phyloP scores from a whole-genome alignment of 1,140 invertebrate species.

The Bombus cullumanus region DNA sequence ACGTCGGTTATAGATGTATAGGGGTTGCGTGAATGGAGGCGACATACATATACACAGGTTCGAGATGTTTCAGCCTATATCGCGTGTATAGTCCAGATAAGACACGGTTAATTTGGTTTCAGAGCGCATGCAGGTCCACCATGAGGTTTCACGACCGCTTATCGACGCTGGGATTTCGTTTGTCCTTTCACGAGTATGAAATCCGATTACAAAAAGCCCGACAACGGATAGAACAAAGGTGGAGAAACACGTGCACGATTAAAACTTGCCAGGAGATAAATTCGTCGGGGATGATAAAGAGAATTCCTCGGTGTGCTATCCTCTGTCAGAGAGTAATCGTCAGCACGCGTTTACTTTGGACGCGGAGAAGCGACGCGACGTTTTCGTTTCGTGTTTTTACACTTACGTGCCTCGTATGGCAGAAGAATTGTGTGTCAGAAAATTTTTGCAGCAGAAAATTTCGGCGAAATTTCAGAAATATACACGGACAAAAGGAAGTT shows the following conservation, averaged over 20 bases:
- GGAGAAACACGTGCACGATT: background rate
- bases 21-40: slow-evolving; percentile 26
- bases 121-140: background rate
- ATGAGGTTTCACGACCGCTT: background rate
- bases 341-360: background rate
- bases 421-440: too few species aligned
- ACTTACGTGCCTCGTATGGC: background rate
- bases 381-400: background rate
- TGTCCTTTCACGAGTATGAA: background rate
- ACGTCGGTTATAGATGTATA: slow-evolving; percentile 15
- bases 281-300: background rate
- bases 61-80: slow-evolving; percentile 6
- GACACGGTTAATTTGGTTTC: slow-evolving; percentile 40
- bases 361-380: background rate
- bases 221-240: background rate
- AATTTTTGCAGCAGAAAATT: too few species aligned
- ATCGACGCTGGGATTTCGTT: background rate
- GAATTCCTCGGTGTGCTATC: background rate
- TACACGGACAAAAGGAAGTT: too few species aligned
- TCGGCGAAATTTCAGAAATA: too few species aligned
- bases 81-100: slow-evolving; percentile 30
- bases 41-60: background rate
- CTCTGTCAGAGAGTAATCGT: background rate
- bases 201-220: background rate
- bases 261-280: background rate